Percentiles rank a stretch among this genome's conserved stretches.
phyloP scores from a whole-genome alignment of 2,113 vertebrate species.

The Boulengeromyrus knoepffleri region DNA sequence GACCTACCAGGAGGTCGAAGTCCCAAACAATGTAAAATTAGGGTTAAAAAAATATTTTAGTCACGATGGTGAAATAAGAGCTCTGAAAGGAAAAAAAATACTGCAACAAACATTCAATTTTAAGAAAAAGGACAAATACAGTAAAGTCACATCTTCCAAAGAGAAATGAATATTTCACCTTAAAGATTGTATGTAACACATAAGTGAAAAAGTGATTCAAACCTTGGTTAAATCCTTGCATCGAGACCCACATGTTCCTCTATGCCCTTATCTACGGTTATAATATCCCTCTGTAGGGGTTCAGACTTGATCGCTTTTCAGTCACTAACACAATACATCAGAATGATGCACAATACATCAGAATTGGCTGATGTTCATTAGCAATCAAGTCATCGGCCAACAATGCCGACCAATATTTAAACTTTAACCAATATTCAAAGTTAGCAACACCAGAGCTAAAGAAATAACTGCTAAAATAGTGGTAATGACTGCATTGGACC shows the following conservation, averaged over 20 bases:
- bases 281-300: not conserved
- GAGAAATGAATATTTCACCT: not conserved
- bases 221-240: not conserved
- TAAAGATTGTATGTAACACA: not conserved
- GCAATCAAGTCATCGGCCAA: not conserved
- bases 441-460: not conserved
- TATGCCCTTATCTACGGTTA: not conserved
- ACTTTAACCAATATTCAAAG: not conserved
- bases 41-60: not conserved
- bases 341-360: not conserved
- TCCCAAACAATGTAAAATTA: not conserved
- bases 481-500: not conserved
- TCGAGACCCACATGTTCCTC: not conserved
- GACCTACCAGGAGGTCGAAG: not conserved
- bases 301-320: not conserved
- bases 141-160: not conserved
- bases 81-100: not conserved
- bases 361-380: not conserved
- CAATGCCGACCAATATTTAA: not conserved
- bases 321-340: not conserved
- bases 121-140: not conserved
- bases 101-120: not conserved
- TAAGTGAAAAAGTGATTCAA: not conserved
- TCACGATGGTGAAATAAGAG: not conserved
- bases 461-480: not conserved